Conservation (phyloP, 2,888 invertebrate species). For the Tipula helvola region DNA sequence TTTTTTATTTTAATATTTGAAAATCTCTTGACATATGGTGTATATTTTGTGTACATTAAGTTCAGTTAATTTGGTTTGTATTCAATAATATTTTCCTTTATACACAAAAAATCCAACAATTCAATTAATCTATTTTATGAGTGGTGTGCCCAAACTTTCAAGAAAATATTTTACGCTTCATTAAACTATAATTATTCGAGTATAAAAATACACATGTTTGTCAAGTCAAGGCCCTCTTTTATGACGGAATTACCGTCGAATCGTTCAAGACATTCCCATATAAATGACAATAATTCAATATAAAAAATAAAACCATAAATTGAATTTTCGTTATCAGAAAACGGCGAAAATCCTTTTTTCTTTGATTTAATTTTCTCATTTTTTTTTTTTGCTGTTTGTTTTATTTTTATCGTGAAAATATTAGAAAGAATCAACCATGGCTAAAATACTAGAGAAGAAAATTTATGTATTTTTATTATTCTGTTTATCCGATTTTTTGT, state of each 20-base stretch:
- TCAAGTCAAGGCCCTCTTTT: not conserved
- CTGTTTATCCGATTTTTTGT: not conserved
- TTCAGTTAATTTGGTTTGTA: not conserved
- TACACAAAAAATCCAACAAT: not conserved
- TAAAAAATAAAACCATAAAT: not conserved
- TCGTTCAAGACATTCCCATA: not conserved
- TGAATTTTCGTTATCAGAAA: not conserved
- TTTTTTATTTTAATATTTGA: no score
- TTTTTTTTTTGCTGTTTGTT: not conserved
- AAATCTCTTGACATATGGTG: no score
- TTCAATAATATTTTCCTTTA: no score
- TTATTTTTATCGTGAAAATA: not conserved
- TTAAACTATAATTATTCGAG: not conserved
- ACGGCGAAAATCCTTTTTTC: not conserved
- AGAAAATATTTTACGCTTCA: not conserved
- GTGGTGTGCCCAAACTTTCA: not conserved
- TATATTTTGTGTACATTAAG: not conserved
- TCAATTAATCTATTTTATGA: not conserved
- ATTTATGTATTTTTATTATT: not conserved
- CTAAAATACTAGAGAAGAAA: not conserved
- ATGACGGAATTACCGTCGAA: not conserved
- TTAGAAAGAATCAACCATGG: not conserved
- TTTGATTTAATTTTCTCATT: not conserved
- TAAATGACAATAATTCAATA: not conserved
- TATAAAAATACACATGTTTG: not conserved